Evolutionary conservation across 2,113 vertebrate genomes (phyloP).

Genomic region (Andinoacara biseriatus): DNA sequence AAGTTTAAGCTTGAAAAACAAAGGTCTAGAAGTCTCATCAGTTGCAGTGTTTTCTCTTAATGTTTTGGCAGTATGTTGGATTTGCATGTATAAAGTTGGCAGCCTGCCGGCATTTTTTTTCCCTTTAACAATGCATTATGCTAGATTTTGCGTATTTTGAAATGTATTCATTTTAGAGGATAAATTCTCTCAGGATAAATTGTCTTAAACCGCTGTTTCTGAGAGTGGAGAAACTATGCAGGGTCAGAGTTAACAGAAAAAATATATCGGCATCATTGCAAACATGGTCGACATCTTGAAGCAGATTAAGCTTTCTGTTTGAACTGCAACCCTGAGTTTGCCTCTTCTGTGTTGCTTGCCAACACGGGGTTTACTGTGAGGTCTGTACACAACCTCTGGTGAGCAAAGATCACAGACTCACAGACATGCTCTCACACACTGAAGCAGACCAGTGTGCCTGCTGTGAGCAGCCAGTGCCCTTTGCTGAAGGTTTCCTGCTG

Average conservation of each 20-base stretch:
- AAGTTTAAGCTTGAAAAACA: not conserved
- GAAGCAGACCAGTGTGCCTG: constrained; percentile 28
- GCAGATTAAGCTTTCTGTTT: constrained; percentile 30
- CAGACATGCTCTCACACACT: not conserved
- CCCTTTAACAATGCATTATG: not conserved
- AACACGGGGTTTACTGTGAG: constrained; percentile 19
- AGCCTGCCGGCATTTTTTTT: not conserved
- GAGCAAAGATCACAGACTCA: constrained; percentile 31
- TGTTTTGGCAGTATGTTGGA: not conserved
- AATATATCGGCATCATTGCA: not conserved
- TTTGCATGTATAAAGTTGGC: not conserved
- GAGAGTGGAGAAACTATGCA: not conserved
- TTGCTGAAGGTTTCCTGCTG: constrained; percentile 51
- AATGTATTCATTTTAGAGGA: not conserved
- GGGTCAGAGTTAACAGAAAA: not conserved
- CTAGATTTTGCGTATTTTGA: not conserved
- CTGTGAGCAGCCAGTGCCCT: constrained; percentile 52
- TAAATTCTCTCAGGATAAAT: not conserved
- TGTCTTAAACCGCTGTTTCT: not conserved
- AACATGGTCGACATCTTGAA: constrained; percentile 23
- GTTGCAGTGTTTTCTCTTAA: not conserved
- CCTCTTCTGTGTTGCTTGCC: constrained; percentile 9
- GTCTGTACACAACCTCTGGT: constrained; percentile 32
- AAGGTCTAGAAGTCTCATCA: not conserved
- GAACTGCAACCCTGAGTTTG: constrained; percentile 29